A percentile compares a stretch with the other conserved stretches of the same genome.
phyloP scores from a whole-genome alignment of 2,797 vertebrate genomes.

The Psittacula derbiana region DNA sequence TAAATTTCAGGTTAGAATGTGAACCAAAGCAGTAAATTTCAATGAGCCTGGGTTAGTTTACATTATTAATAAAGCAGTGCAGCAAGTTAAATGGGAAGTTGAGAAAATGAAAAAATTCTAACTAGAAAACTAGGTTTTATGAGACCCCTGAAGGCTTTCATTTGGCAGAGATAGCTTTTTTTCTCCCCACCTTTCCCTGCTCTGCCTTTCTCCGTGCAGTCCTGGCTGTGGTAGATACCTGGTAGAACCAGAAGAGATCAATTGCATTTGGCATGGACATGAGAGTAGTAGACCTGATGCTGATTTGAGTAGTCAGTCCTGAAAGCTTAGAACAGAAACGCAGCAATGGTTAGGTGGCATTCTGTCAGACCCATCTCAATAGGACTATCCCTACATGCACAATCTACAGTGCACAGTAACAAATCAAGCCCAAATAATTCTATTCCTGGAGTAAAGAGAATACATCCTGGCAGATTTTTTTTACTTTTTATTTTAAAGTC shows the following conservation, averaged over 20 bases:
- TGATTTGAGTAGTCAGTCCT: neutral
- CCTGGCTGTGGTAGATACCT: neutral
- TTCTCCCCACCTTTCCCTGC: neutral
- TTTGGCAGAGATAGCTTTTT: neutral
- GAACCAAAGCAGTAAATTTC: neutral
- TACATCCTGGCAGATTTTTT: neutral
- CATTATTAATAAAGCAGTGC: neutral
- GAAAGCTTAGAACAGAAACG: neutral
- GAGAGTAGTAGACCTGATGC: neutral
- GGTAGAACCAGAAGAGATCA: neutral
- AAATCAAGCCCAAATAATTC: neutral
- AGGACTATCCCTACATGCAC: neutral
- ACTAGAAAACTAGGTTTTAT: neutral
- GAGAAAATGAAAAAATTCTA: neutral
- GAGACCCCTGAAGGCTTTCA: neutral
- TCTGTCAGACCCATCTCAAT: neutral
- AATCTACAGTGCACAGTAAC: neutral
- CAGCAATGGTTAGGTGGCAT: neutral
- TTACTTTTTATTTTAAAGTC: neutral
- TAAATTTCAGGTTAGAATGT: neutral
- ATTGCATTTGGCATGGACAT: rapidly evolving
- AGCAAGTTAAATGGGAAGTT: neutral
- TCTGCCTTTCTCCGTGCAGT: neutral
- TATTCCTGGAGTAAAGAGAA: neutral
- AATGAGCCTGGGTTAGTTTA: neutral